Base-by-base conservation (phyloP, 2,888 invertebrate species). In the Caenorhabditis macrosperma region DNA sequence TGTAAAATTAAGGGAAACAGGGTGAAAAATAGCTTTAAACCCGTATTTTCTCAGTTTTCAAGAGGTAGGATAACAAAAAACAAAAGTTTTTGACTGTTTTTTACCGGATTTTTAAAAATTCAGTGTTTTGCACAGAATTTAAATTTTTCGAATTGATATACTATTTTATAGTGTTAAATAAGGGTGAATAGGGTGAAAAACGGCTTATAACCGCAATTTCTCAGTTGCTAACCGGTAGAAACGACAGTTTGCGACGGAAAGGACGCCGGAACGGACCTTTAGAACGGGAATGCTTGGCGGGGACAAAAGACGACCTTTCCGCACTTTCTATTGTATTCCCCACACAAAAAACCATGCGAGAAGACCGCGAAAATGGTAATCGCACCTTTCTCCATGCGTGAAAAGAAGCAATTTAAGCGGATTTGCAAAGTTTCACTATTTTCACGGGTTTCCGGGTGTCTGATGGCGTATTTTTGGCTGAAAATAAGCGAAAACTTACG, bases 241-340 rank as follows among this genome's bases (percentile, higher is more conserved):
- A 24, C 17, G 20, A 20, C 46, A 2, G 3, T 10, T 12, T n/a
- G n/a, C n/a, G 24, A 26, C n/a, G 50, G 38, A 50, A 50, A 26
- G 20, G 15, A 50, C 26, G 15, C 15, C 46, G 6, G 20, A 17
- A 50, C 17, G 48, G 26, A 24, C 20, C 20, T 46, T 20, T 46
- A 9, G 41, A 41, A 41, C 41, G 41, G 9, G 3, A n/a, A n/a
- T 38, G 38, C 9, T 26, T 9, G 26, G 7, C 10, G 26, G 10
- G 20, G 2, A 55, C 55, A 55, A 55, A 35, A 55, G 55, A 26
- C 35, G 55, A 55, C 55, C 48, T 48, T 48, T 24, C 48, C 9
- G 12, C 48, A 24, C 35, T 55, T 55, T 55, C 55, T 55, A n/a
- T 55, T 35, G 55, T 33, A 55, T 55, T 28, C 12, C 6, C n/a